Evolutionary conservation across 2,113 vertebrate species (phyloP).

Genomic region (Uria lomvia): DNA sequence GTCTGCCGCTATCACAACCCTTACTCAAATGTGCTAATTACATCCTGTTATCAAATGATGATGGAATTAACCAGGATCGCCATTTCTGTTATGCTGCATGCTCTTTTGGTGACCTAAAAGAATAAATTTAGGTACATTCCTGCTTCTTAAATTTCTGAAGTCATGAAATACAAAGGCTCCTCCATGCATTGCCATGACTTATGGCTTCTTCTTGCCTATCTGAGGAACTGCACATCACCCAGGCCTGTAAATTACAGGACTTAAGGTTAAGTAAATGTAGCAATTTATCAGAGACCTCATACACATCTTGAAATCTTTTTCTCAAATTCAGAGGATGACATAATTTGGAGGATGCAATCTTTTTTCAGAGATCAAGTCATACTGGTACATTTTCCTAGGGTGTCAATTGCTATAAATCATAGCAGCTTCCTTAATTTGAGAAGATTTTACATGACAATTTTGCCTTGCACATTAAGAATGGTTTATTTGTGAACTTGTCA

Average conservation of each 20-base stretch:
- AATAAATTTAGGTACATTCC: background rate
- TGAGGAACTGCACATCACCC: background rate
- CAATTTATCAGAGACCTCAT: background rate
- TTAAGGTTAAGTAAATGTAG: background rate
- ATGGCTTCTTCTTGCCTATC: background rate
- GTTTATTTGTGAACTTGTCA: background rate
- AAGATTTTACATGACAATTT: background rate
- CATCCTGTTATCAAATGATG: constrained; percentile 38
- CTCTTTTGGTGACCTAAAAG: background rate
- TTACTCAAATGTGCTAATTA: constrained; percentile 25
- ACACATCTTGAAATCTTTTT: background rate
- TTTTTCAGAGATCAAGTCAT: background rate
- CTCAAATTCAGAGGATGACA: background rate
- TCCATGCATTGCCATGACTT: background rate
- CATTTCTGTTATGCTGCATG: background rate
- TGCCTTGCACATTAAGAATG: background rate
- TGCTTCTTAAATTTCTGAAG: background rate
- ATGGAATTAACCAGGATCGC: constrained; percentile 7
- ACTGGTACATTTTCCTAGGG: background rate
- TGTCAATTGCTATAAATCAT: background rate
- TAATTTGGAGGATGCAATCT: background rate
- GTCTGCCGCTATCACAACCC: background rate
- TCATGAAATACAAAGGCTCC: background rate
- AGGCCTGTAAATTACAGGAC: background rate
- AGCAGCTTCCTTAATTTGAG: background rate